phyloP scores from a whole-genome alignment of 2,113 vertebrate species.

The Sinocyclocheilus anshuiensis region DNA sequence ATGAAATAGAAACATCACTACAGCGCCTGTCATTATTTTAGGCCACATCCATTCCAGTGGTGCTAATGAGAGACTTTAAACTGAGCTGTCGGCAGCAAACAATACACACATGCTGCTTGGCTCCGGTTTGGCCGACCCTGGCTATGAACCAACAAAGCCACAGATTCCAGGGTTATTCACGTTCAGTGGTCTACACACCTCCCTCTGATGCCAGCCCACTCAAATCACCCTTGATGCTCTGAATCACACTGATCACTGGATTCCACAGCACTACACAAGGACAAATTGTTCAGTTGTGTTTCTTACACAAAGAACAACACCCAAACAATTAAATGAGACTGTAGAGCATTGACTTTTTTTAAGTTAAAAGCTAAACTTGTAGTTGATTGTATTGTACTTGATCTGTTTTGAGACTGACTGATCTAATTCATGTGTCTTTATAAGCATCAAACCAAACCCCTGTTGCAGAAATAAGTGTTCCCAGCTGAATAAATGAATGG shows the following conservation, averaged over 20 bases:
- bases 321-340: neutral
- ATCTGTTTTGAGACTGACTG: neutral
- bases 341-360: neutral
- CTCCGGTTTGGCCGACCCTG: constrained; percentile 43
- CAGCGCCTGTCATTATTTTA: constrained; percentile 12
- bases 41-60: constrained; percentile 17
- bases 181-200: constrained; percentile 40
- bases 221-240: constrained; percentile 31
- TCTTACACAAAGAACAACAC: neutral
- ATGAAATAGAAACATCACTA: constrained; percentile 20
- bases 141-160: constrained; percentile 44
- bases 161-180: constrained; percentile 48
- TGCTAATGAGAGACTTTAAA: constrained; percentile 28
- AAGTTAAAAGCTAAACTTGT: neutral
- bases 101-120: constrained; percentile 45
- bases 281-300: neutral
- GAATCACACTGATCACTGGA: constrained; percentile 7
- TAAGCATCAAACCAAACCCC: neutral
- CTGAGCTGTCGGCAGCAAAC: constrained; percentile 42
- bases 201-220: constrained; percentile 34
- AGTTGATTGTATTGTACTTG: neutral
- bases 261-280: neutral
- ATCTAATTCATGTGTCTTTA: neutral
- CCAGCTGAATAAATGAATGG: constrained; percentile 17
- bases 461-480: neutral